Base-by-base conservation (phyloP, 1,140 invertebrate genomes). In the Drosophila littoralis region DNA sequence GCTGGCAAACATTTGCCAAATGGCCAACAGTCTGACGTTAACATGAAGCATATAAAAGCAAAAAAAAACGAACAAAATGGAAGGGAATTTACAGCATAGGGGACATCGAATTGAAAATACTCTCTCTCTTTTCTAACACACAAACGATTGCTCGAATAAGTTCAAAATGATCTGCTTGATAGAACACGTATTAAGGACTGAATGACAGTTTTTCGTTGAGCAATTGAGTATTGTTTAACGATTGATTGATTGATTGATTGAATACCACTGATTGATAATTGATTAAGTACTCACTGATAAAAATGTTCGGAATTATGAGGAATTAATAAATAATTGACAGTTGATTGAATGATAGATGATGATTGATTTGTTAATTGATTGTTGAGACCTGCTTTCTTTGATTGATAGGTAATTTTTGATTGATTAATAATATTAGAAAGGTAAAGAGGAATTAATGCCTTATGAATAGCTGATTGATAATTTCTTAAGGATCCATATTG, bases 1-100 rank as follows among this genome's bases (percentile, higher is more conserved):
- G 83, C 79, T 67, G 69, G 61, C 83, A 88, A 88, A 79, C 79
- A 88, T 88, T 83, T 79, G 58, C 59, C 70, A 68, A 85, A 82
- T 86, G 79, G 73, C 75, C 70, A 73, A 66, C 63, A 74, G 22
- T 45, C 63, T 64, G 52, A 36, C 43, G 35, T 28, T 46, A 45
- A 32, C 54, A 42, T 33, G 35, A 45, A 60, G 36, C 22, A 33
- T 33, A 50, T 55, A 72, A 66, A 79, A 38, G 40, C 35, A 48
- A 45, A 36, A 50, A 64, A 40, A 13, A 45, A 52, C 17, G 35
- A 59, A 40, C 45, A 55, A 35, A 54, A 5, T 12, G 22, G 12
- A 42, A 32, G 6, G 8, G 9, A 45, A 46, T 32, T 12, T 1
- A 10, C 6, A 15, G 8, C 38, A 38, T 33, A 13, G 13, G 22